Base-by-base conservation (phyloP, 2,113 vertebrate genomes). In the Tragelaphus scriptus region DNA sequence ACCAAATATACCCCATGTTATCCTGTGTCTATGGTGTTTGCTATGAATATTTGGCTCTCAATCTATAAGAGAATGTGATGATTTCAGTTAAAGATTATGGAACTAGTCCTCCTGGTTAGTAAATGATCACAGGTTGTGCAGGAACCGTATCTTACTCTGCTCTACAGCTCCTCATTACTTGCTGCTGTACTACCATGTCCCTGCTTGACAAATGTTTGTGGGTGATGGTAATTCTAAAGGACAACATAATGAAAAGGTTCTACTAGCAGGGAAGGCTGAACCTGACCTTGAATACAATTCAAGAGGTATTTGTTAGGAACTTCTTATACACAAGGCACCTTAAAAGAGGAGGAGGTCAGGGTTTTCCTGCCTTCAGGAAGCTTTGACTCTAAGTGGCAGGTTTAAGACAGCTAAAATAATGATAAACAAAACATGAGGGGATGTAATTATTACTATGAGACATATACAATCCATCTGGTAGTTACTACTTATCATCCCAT, bases 371-470 rank as follows among this genome's bases (percentile, higher is more conserved):
- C n/a, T 87, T 94, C 44, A 75, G 96, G 68, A 91, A 88, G 30
- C 21, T 96, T n/a, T 95, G 49, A 79, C 25, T 44, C 56, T 68
- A 80, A n/a, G 23, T 32, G 40, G 81, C 55, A 96, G 44, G 77
- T 96, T 95, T 96, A 96, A 95, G 58, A 95, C 3, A 95, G 26
- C 49, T 77, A 79, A 7, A 65, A 19, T 82, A 80, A 79, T n/a
- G 53, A 85, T 80, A 51, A 90, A 49, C 40, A 65, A 82, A 26
- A 94, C 7, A 81, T 12, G 44, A 58, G 26, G 53, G 44, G 19
- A 89, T 47, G 14, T 65, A 56, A 85, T 55, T 87, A 92, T 59
- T 87, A 82, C 36, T 75, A 21, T 44, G 14, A 92, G 47, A 88
- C 7, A 89, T 26, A 71, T 59, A 92, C 44, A 63, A n/a, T 36